Conservation (phyloP, 1,140 invertebrate species). For the Brachionus paranguensis region DNA sequence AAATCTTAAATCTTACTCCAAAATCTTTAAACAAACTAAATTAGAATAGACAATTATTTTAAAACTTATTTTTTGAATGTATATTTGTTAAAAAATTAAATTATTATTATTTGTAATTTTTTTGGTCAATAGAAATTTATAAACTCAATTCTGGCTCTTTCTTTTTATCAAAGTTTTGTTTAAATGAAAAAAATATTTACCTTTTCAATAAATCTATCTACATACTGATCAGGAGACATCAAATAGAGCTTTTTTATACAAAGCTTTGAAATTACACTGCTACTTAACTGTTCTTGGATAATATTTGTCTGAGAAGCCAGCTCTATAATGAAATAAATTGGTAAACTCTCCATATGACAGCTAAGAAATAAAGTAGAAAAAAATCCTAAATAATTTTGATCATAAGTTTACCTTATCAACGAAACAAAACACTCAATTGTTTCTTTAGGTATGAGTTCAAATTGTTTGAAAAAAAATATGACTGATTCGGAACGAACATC, state of each 20-base stretch:
- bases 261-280: constrained; percentile 25
- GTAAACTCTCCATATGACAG: constrained; percentile 25
- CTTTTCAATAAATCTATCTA: constrained; percentile 20
- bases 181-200: neutral
- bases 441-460: constrained; percentile 29
- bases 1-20: too few relatives aligned
- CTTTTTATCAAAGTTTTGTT: too few relatives aligned
- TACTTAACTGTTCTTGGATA: constrained; percentile 28
- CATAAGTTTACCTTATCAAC: neutral
- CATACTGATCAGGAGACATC: constrained; percentile 21
- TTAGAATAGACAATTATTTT: too few relatives aligned
- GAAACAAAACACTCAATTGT: constrained; percentile 38
- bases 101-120: too few relatives aligned
- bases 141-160: too few relatives aligned
- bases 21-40: too few relatives aligned
- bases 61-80: too few relatives aligned
- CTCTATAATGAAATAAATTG: constrained; percentile 34
- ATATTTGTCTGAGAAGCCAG: constrained; percentile 29
- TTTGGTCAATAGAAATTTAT: too few relatives aligned
- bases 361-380: neutral
- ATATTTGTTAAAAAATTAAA: too few relatives aligned
- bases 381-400: neutral
- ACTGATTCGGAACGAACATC: neutral
- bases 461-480: constrained; percentile 39
- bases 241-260: constrained; percentile 36